These are phyloP conservation scores for Cephalopachus bancanus DNA, from an alignment of 2,797 vertebrate species.

Conservation along the genomic window DNA sequence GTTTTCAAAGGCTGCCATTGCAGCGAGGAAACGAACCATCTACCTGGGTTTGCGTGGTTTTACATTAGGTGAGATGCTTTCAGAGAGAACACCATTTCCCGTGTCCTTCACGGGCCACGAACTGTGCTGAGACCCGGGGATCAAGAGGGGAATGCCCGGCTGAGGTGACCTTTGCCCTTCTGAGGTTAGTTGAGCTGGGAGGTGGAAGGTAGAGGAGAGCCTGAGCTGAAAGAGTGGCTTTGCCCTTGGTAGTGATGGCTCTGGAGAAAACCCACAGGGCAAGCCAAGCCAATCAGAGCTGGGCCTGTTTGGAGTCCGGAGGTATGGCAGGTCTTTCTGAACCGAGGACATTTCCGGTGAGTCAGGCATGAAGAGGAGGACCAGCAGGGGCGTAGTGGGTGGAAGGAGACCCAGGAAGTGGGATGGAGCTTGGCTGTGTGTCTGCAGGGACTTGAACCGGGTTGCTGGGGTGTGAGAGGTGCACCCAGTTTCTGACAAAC, in stretches of 20 bases:
- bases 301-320: background rate
- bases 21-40: background rate
- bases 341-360: accelerated
- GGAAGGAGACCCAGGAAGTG: background rate
- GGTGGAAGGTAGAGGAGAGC: background rate
- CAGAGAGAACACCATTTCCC: background rate
- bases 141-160: background rate
- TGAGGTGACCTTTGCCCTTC: background rate
- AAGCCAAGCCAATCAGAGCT: background rate
- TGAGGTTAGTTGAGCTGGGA: background rate
- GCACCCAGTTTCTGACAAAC: too few relatives aligned
- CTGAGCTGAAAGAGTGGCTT: background rate
- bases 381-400: accelerated
- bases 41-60: background rate
- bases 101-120: background rate
- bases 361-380: background rate
- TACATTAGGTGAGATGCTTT: background rate
- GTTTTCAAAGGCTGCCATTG: background rate
- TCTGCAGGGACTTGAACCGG: background rate
- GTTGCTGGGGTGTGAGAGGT: background rate
- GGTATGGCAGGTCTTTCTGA: background rate
- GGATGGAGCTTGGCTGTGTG: too few relatives aligned
- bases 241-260: background rate
- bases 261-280: background rate
- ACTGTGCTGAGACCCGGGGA: background rate